Evolutionary conservation across 2,888 invertebrate genomes (phyloP), one percentile per base, ranked within the genome.

Genomic region (Ochropleura plecta): DNA sequence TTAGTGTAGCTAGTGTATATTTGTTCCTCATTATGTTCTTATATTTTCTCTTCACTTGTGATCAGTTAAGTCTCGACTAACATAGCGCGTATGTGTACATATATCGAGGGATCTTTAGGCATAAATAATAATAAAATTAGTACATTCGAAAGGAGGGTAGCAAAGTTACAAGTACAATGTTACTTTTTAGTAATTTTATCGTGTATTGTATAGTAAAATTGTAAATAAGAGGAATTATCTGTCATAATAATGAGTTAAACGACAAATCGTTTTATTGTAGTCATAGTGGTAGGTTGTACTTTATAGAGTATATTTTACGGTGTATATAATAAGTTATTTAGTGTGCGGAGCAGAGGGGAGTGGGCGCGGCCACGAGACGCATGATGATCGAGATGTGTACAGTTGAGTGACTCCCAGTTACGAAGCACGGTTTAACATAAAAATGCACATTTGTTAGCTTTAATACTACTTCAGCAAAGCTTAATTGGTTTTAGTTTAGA

Each of bases 191-290:
- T 94, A 93, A 94, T 94, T 95, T 93, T 94, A 93, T 94, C 87
- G 88, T 92, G 92, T 95, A 94, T 94, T 96, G 95, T 96, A 96
- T 95, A 96, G 94, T 91, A 87, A 94, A 95, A 93, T 93, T 96
- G 96, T 96, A 96, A 94, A 96, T 96, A 96, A 96, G 96, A 96
- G 94, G 88, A 95, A 96, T 93, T 96, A 96, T 96, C 93, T 96
- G 95, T 95, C 96, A 96, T 96, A 96, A 96, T 96, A 96, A 95
- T 94, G 93, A 93, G 93, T 93, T 95, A 95, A 96, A 94, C 93
- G 94, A 95, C 93, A 95, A 96, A 95, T 95, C 94, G 95, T 96
- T 96, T 94, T 95, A 95, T 95, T 93, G 91, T 96, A 96, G 96
- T 96, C 95, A 95, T 95, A 95, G 95, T 83, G 82, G 91, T 96